A percentile compares a stretch with the other conserved stretches of the same genome.
phyloP scores from a whole-genome alignment of 2,113 vertebrate genomes.

The Lucifuga dentata region DNA sequence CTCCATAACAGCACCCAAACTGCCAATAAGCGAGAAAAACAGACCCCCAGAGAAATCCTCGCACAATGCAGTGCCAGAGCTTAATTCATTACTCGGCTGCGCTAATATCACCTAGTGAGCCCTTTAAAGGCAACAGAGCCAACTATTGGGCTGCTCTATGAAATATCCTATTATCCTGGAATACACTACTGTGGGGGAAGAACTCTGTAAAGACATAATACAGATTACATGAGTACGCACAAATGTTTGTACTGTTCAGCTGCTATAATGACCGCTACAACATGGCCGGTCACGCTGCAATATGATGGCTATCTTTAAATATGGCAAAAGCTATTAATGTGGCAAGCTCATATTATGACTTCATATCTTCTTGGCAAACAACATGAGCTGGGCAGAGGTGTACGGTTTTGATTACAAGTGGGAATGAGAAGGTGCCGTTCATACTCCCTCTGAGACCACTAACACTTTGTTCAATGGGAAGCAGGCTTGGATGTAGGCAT shows the following conservation, averaged over 20 bases:
- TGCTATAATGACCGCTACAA: slow-evolving; percentile 6
- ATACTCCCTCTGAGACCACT: neutral
- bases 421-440: slow-evolving; percentile 20
- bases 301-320: neutral
- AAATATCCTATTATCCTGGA: neutral
- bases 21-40: slow-evolving; percentile 18
- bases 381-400: neutral
- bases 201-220: neutral
- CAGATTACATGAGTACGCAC: neutral
- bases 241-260: slow-evolving; percentile 1
- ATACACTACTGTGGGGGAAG: rapidly evolving
- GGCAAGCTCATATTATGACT: slow-evolving; percentile 25
- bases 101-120: slow-evolving; percentile 24
- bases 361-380: slow-evolving; percentile 46
- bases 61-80: slow-evolving; percentile 31
- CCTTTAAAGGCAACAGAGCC: slow-evolving; percentile 5
- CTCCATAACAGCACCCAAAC: slow-evolving; percentile 43
- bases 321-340: slow-evolving; percentile 5
- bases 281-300: neutral
- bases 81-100: slow-evolving; percentile 45
- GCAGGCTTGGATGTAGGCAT: slow-evolving; percentile 22
- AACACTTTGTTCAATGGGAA: slow-evolving; percentile 34
- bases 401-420: slow-evolving; percentile 30
- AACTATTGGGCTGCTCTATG: neutral
- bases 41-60: slow-evolving; percentile 33